phyloP scores from a whole-genome alignment of 2,888 invertebrate species.

The Cremastinae sp. region DNA sequence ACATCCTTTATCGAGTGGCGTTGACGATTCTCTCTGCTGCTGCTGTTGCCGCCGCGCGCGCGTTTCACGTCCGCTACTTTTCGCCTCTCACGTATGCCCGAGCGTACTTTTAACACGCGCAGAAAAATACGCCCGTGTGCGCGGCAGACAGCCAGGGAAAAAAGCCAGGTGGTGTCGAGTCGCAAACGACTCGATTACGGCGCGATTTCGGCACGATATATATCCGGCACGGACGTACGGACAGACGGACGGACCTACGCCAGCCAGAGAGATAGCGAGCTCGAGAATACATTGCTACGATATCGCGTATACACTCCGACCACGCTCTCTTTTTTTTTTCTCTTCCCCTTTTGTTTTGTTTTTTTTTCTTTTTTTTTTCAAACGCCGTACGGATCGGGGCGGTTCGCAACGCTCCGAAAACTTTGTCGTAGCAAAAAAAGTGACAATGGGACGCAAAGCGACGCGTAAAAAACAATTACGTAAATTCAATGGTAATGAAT shows the following conservation, averaged over 20 bases:
- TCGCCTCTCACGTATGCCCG: constrained; percentile 17
- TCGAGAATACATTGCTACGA: constrained; percentile 22
- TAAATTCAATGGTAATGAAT: no score
- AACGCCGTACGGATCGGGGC: no score
- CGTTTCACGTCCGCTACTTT: constrained; percentile 32
- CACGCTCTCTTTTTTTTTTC: no score
- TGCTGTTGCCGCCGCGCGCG: constrained; percentile 40
- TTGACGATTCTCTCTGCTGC: constrained; percentile 56
- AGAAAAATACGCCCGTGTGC: constrained; percentile 22
- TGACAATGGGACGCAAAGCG: no score
- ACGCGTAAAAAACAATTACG: no score
- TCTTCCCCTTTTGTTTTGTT: no score
- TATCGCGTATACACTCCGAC: constrained; percentile 4
- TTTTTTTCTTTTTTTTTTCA: no score
- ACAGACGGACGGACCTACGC: constrained; percentile 25
- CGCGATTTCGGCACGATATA: constrained; percentile 57
- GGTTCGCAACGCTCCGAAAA: no score
- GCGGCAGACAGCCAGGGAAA: constrained; percentile 59
- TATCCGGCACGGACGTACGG: constrained; percentile 33
- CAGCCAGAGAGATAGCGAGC: constrained; percentile 10
- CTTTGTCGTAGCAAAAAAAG: no score
- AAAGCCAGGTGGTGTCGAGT: constrained; percentile 62
- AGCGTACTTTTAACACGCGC: neutral
- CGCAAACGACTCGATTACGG: constrained; percentile 62
- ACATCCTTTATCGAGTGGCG: constrained; percentile 60